Conservation (phyloP, 2,113 vertebrate genomes). For the Chloebia gouldiae region DNA sequence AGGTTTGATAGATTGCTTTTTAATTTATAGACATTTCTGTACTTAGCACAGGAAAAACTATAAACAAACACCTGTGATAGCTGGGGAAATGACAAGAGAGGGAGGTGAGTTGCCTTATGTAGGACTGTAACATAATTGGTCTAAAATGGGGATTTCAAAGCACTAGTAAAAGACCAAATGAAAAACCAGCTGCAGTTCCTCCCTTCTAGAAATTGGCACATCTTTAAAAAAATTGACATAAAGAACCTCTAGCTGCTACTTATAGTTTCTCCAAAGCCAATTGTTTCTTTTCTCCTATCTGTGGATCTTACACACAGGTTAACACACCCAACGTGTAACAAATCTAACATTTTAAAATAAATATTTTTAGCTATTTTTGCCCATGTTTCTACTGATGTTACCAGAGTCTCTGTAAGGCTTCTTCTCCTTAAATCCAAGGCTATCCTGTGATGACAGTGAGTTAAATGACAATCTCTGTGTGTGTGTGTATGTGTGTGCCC, state of each 20-base stretch:
- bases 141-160: not conserved
- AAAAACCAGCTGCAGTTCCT: not conserved
- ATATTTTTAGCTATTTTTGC: not conserved
- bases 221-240: not conserved
- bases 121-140: not conserved
- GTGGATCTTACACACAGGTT: not conserved
- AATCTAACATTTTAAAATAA: not conserved
- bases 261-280: not conserved
- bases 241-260: not conserved
- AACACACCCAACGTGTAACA: not conserved
- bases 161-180: not conserved
- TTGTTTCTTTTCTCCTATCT: not conserved
- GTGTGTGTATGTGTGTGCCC: not conserved
- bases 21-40: not conserved
- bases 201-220: not conserved
- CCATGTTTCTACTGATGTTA: not conserved
- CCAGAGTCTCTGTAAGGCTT: not conserved
- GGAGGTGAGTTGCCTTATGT: not conserved
- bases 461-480: not conserved
- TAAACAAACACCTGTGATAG: not conserved
- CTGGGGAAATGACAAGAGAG: not conserved
- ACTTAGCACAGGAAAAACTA: not conserved
- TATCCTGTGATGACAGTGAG: not conserved
- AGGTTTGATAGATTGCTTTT: not conserved
- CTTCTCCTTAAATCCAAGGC: not conserved